phyloP scores from a whole-genome alignment of 1,140 invertebrate species.

The Psilanteris sp. region DNA sequence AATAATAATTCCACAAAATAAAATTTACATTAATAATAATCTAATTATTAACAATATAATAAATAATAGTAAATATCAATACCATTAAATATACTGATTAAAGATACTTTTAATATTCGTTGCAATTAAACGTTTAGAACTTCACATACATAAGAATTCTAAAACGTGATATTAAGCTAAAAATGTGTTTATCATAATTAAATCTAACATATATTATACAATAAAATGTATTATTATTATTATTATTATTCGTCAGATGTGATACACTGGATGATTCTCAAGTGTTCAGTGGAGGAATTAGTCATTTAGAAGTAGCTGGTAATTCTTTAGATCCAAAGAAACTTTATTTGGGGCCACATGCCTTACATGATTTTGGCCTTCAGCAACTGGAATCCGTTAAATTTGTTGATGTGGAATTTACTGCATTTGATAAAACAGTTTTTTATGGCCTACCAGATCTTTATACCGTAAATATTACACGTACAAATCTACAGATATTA shows the following conservation, averaged over 20 bases:
- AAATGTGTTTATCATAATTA: too few relatives aligned
- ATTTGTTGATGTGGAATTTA: slow-evolving; percentile 74
- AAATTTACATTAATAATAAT: too few relatives aligned
- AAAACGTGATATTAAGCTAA: too few relatives aligned
- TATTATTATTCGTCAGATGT: slow-evolving; percentile 66
- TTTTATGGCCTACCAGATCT: slow-evolving; percentile 84
- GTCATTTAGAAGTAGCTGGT: slow-evolving; percentile 68
- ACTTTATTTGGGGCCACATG: slow-evolving; percentile 70
- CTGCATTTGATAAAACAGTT: slow-evolving; percentile 78
- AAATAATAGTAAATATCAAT: too few relatives aligned
- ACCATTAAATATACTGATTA: too few relatives aligned
- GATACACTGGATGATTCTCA: slow-evolving; percentile 71
- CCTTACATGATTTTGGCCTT: slow-evolving; percentile 69
- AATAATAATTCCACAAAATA: too few relatives aligned
- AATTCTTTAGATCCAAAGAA: slow-evolving; percentile 65
- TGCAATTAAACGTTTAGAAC: too few relatives aligned
- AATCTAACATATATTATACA: too few relatives aligned
- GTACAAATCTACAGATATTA: slow-evolving; percentile 82
- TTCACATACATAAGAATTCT: too few relatives aligned
- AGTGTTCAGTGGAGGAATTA: slow-evolving; percentile 69
- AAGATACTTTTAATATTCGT: too few relatives aligned
- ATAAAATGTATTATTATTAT: neutral
- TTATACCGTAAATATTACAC: slow-evolving; percentile 84
- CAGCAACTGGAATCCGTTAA: slow-evolving; percentile 74
- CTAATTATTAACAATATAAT: too few relatives aligned